Percentiles rank a stretch among this genome's conserved stretches.
phyloP scores from a whole-genome alignment of 2,888 invertebrate species.

The Zonitis immaculata region DNA sequence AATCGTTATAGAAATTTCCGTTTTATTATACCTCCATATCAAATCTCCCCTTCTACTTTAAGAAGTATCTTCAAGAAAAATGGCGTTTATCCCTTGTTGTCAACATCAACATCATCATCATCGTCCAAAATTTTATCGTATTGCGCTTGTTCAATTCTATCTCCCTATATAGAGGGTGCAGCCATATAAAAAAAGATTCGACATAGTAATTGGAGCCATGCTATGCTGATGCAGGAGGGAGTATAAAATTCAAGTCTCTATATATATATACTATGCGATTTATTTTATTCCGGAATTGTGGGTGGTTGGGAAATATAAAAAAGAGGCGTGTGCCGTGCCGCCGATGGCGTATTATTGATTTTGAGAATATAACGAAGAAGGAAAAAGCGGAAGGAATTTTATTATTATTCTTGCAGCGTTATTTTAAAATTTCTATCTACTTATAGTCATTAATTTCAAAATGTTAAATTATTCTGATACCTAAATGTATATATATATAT shows the following conservation, averaged over 20 bases:
- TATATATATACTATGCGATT: no score
- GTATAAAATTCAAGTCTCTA: no score
- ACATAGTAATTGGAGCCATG: constrained; percentile 33
- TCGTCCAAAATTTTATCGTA: constrained; percentile 1
- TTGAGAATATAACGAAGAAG: constrained; percentile 18
- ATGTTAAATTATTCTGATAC: no score
- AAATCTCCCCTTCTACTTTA: no score
- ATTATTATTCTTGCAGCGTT: background rate
- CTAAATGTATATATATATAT: no score
- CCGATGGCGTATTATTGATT: constrained; percentile 36
- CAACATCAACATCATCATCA: background rate
- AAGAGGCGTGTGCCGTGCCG: constrained; percentile 41
- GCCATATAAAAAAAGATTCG: constrained; percentile 11
- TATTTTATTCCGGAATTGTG: constrained; percentile 40
- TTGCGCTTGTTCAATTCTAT: constrained; percentile 20
- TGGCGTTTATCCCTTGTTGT: background rate
- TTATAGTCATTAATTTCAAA: no score
- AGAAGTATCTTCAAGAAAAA: no score
- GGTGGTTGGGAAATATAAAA: constrained; percentile 39
- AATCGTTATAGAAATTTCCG: no score
- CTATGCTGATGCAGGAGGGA: no score
- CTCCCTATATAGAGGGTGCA: constrained; percentile 21
- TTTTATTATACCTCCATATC: no score
- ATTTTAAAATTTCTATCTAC: background rate
- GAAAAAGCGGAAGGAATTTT: background rate